These are phyloP conservation scores for Grammatotria lemairii DNA, from an alignment of 2,113 vertebrate genomes.

Conservation along the genomic window DNA sequence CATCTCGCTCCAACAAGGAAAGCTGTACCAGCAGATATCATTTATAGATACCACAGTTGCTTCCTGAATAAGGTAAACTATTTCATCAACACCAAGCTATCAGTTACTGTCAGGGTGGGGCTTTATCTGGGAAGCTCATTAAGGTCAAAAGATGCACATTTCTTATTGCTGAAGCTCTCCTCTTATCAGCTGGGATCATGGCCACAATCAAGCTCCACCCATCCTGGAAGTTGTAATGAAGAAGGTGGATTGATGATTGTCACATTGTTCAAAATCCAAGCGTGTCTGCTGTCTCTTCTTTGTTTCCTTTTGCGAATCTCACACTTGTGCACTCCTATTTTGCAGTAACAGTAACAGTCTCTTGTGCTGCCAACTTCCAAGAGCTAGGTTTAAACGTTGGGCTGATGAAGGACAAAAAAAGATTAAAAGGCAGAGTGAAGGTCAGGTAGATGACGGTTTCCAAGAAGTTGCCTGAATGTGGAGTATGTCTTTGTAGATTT, in stretches of 20 bases:
- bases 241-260: neutral
- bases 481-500: neutral
- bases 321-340: neutral
- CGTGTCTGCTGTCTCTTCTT: neutral
- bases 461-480: neutral
- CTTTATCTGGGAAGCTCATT: neutral
- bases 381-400: neutral
- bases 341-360: neutral
- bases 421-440: neutral
- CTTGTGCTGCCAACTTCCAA: neutral
- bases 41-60: neutral
- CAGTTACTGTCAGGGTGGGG: neutral
- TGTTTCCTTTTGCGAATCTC: neutral
- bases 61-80: neutral
- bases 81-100: neutral
- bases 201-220: neutral
- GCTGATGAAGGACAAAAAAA: neutral
- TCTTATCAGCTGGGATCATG: neutral
- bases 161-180: neutral
- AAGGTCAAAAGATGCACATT: neutral
- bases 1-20: neutral
- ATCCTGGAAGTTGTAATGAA: neutral
- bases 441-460: neutral
- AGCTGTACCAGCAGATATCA: neutral
- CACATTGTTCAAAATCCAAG: neutral